Conservation (phyloP, 2,888 invertebrate species). For the Euzetes globulus region DNA sequence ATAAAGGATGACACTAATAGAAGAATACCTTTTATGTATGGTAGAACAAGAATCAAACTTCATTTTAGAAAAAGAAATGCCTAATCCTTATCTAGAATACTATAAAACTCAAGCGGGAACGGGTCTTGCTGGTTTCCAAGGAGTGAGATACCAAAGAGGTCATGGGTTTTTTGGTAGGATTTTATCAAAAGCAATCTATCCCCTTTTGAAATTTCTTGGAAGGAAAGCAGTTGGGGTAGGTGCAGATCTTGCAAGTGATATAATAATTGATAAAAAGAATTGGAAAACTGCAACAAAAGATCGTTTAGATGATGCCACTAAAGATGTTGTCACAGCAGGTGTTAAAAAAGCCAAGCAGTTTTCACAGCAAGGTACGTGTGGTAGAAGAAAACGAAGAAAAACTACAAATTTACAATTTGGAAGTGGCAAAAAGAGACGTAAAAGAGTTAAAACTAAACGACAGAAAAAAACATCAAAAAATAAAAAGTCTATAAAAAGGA, state of each 20-base stretch:
- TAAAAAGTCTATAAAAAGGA: background rate
- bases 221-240: background rate
- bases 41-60: background rate
- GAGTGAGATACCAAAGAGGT: conserved; percentile 3
- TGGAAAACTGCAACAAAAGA: background rate
- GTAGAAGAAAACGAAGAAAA: background rate
- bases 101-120: background rate
- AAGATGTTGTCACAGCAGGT: background rate
- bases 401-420: background rate
- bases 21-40: background rate
- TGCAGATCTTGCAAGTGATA: background rate
- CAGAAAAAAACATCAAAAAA: background rate
- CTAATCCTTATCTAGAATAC: background rate
- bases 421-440: no score
- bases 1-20: conserved; percentile 10
- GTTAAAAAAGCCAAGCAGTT: background rate
- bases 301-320: background rate
- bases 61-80: background rate
- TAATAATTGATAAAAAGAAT: background rate
- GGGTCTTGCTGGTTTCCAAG: background rate
- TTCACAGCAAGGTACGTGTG: background rate
- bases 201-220: background rate
- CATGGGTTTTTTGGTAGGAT: conserved; percentile 4
- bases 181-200: background rate
- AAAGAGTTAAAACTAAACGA: no score